A percentile compares a stretch with the other conserved stretches of the same genome.
Conservation (phyloP, 2,113 vertebrate genomes). For the Cephalopholis sonnerati region DNA sequence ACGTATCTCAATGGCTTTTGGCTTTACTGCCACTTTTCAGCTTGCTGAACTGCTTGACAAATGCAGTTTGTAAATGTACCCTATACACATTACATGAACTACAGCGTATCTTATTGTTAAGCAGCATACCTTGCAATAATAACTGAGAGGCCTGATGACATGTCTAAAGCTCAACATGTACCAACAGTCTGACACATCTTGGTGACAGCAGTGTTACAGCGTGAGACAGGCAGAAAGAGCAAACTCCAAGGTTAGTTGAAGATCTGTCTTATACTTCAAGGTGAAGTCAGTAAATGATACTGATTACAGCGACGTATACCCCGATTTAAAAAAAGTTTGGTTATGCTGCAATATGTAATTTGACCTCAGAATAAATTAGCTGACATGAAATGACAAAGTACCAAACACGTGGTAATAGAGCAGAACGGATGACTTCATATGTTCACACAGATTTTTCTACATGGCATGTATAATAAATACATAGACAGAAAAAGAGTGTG, state of each 20-base stretch:
- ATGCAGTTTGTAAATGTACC: no score
- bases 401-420: not conserved
- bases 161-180: not conserved
- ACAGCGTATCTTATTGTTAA: not conserved
- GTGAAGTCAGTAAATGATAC: conserved; percentile 7
- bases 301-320: conserved; percentile 7
- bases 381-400: not conserved
- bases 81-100: no score
- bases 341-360: not conserved
- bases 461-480: not conserved
- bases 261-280: not conserved
- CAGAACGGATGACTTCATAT: not conserved
- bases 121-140: not conserved
- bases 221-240: not conserved
- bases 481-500: not conserved
- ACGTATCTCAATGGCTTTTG: no score
- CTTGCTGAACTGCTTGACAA: not conserved
- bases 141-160: not conserved
- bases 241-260: conserved; percentile 35
- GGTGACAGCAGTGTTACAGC: not conserved
- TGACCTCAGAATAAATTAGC: not conserved
- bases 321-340: not conserved
- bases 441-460: not conserved
- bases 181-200: not conserved
- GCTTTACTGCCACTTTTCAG: not conserved